Evolutionary conservation across 2,113 vertebrate genomes (phyloP), one percentile per base, ranked within the genome.

Genomic region (Antechinus flavipes): DNA sequence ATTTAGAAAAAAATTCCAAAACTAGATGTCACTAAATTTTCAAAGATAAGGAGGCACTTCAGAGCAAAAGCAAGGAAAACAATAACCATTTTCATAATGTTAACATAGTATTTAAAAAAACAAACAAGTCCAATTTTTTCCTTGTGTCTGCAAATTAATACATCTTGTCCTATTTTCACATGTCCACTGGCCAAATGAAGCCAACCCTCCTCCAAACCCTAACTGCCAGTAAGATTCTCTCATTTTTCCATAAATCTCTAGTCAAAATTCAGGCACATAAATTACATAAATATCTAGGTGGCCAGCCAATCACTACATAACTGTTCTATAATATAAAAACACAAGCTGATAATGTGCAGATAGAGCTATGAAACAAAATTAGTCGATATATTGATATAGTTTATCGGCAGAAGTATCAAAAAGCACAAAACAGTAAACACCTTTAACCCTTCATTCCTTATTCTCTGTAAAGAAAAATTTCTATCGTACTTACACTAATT

Each of bases 61-160:
- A 91, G 50, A 94, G n/a, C 16, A 26, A 61, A 58, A 55, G 7
- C 58, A 93, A 97, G 54, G 56, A 92, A 42, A 96, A 58, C 23
- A 96, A 91, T n/a, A 94, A 52, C n/a, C 98, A 52, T 52, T 94
- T 96, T 95, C 27, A 93, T 54, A 96, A 95, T 95, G 96, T 61
- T 68, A 94, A 95, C 22, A 95, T 0, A 92, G 52, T 0, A 1
- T 58, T 90, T 96, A 93, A 92, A 97, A 46, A 92, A 47, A 47
- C 4, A 47, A 47, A 93, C 49, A 25, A 50, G 25, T 35, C 90
- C 89, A 93, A 84, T 23, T 92, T 53, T 93, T 92, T 35, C 0
- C 53, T 47, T 22, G 50, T 90, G 93, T 90, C 53, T 46, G 93
- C 30, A 93, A 68, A 27, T 68, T 93, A 76, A 91, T 0, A 2